Evolutionary conservation across 2,888 invertebrate species (phyloP), one percentile per base, ranked within the genome.

Genomic region (Celastrina argiolus): DNA sequence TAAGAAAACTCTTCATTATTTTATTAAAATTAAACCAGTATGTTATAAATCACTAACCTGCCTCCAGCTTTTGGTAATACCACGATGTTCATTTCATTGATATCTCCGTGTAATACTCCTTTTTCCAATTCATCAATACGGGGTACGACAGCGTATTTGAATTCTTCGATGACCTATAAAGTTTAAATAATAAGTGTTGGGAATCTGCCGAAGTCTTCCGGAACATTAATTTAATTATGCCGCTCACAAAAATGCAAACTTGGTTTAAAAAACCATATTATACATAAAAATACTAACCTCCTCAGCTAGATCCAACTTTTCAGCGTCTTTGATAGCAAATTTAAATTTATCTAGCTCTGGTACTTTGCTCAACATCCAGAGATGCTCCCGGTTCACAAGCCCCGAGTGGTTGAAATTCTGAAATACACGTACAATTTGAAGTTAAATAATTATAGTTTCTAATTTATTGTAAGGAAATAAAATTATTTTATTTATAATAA

Each of bases 51-150:
- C 8, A 69, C 74, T 5, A 39, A 87, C 88, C 87, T 84, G 76
- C 80, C 82, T 0, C 84, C 87, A 0, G 82, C 81, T 72, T 89
- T 89, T 18, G 73, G 69, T 0, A 82, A 80, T 0, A 96, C 94
- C 5, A 98, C 79, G 4, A 98, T 93, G 83, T 98, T 98, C 82
- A 96, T 96, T 77, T 98, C 97, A 80, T 98, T 98, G 68, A 96
- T 92, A 80, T 98, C 98, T 0, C 97, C 98, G 79, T 98, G 98
- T 69, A 98, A 96, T 5, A 96, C 88, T 0, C 92, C 96, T 76
- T 91, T 92, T 74, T 94, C 93, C 70, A 97, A 86, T 41, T 91
- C 85, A 0, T 92, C 84, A 2, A 92, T 76, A 0, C 88, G 81
- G 0, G 93, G 91, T 0, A 96, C 78, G 0, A 97, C 94, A 0